These are phyloP conservation scores for Gasterosteus aculeatus DNA, from an alignment of 2,113 vertebrate genomes.

Conservation along the genomic window DNA sequence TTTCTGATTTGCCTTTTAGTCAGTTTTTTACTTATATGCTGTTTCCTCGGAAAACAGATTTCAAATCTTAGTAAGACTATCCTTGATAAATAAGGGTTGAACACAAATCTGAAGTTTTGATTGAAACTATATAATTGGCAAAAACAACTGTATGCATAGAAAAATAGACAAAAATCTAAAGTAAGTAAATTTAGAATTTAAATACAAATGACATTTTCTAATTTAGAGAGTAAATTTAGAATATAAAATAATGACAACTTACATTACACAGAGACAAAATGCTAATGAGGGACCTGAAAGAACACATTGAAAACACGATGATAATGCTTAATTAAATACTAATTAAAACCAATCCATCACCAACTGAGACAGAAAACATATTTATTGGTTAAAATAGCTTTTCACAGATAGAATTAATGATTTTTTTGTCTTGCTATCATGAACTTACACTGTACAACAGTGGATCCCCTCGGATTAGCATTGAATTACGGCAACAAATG, in stretches of 20 bases:
- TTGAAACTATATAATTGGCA: too few relatives aligned
- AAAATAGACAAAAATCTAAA: too few relatives aligned
- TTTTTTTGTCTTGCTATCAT: constrained; percentile 83
- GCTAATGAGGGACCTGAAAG: too few relatives aligned
- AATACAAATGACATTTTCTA: too few relatives aligned
- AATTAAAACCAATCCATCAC: constrained; percentile 37
- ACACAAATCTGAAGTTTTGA: too few relatives aligned
- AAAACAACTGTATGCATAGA: too few relatives aligned
- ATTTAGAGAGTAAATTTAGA: too few relatives aligned
- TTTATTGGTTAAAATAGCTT: constrained; percentile 96
- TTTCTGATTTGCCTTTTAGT: background rate
- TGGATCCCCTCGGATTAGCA: constrained; percentile 88
- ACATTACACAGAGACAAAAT: background rate
- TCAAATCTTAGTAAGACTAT: background rate
- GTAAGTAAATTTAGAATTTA: too few relatives aligned
- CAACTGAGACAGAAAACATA: constrained; percentile 83
- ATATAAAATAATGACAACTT: background rate
- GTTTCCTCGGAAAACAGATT: too few relatives aligned
- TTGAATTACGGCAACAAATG: constrained; percentile 67
- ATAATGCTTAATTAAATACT: background rate
- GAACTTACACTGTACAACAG: constrained; percentile 89
- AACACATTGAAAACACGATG: background rate
- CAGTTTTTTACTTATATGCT: too few relatives aligned
- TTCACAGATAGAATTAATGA: constrained; percentile 87
- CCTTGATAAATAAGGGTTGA: background rate